Evolutionary conservation across 2,888 invertebrate species (phyloP), one percentile per base, ranked within the genome.

Genomic region (Sturmia bella): DNA sequence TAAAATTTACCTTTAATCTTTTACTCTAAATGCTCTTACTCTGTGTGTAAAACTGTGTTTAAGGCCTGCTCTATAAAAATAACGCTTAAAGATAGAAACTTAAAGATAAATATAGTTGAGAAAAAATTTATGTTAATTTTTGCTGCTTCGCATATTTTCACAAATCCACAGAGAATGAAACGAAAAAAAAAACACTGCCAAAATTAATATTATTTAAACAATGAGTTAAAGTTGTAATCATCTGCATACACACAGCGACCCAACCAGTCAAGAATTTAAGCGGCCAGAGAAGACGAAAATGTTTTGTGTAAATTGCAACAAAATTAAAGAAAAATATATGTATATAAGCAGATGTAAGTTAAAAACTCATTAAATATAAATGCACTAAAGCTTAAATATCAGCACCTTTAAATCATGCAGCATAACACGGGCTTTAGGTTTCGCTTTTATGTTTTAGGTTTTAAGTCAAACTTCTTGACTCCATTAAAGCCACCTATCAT

Each of bases 341-440:
- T 56, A 45, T 12, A 15, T 48, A 73, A 82, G 74, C 82, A 82
- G 82, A 74, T 82, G 78, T 72, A 78, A 75, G 74, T 82, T 82
- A 75, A 82, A 76, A 82, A 74, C 82, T 82, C 82, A 82, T 82
- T 78, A 82, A 78, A 78, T 54, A 78, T 78, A 74, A 32, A 78
- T 75, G 70, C 74, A 75, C 70, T 61, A 75, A 75, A 78, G 78
- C 78, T 75, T 75, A 75, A 78, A 82, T 78, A 82, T 82, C 78
- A 82, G 78, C 82, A 78, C 74, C 66, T 79, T 72, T 37, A 74
- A 74, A 82, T 82, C 82, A 70, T 57, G 63, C 15, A 52, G 57
- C 32, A 37, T 43, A 63, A 50, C 56, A 64, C 32, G 66, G 45
- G 63, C 24, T 69, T 70, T 48, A 41, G 59, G 19, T 54, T 17